Evolutionary conservation across 2,113 vertebrate species (phyloP).

Genomic region (Cyprinodon tularosa): DNA sequence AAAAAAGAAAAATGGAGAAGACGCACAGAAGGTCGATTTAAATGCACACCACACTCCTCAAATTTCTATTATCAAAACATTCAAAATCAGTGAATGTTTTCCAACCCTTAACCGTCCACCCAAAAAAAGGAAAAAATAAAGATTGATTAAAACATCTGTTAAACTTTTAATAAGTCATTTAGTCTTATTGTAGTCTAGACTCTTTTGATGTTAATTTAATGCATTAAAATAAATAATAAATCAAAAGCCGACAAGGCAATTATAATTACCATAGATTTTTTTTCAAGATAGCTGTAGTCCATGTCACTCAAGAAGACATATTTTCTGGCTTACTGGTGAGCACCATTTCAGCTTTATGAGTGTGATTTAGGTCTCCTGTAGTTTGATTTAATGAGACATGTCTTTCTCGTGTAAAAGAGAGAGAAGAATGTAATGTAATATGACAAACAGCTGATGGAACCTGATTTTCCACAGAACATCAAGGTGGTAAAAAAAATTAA

Average conservation of each 20-base stretch:
- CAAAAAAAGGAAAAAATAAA: not conserved
- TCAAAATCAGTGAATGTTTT: too few relatives aligned
- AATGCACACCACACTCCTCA: too few relatives aligned
- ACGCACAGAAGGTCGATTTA: too few relatives aligned
- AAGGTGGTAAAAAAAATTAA: slow-evolving; percentile 16
- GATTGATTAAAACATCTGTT: not conserved
- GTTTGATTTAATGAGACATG: slow-evolving; percentile 3
- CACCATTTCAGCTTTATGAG: not conserved
- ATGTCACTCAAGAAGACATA: not conserved
- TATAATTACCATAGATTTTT: too few relatives aligned
- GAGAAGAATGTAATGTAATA: not conserved
- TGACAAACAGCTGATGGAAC: not conserved
- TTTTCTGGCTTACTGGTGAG: not conserved
- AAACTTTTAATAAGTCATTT: not conserved
- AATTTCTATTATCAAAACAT: too few relatives aligned
- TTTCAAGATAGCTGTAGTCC: not conserved
- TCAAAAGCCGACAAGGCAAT: too few relatives aligned
- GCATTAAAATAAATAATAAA: not conserved
- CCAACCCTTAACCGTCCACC: too few relatives aligned
- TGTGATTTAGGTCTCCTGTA: slow-evolving; percentile 8
- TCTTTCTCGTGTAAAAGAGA: slow-evolving; percentile 5
- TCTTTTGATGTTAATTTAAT: not conserved
- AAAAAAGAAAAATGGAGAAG: too few relatives aligned
- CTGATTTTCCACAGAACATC: slow-evolving; percentile 5
- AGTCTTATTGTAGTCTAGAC: not conserved